These are phyloP conservation scores for Sisyra nigra DNA, from an alignment of 2,888 invertebrate genomes.

Conservation along the genomic window DNA sequence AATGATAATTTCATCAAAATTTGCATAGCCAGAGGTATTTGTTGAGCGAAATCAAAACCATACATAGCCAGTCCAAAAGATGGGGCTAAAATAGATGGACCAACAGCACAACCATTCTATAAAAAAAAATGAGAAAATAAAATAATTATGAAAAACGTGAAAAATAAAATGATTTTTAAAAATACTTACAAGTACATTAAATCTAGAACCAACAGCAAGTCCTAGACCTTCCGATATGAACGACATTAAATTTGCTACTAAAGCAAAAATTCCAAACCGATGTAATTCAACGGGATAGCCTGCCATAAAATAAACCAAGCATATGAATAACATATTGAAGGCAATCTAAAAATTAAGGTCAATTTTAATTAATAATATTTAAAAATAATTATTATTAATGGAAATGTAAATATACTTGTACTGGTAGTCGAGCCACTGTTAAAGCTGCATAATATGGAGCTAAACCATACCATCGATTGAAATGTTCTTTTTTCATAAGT, in stretches of 20 bases:
- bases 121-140: conserved; percentile 15
- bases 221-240: conserved; percentile 66
- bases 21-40: conserved; percentile 42
- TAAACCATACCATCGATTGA: conserved; percentile 51
- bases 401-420: conserved; percentile 23
- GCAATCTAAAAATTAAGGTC: conserved; percentile 27
- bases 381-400: not conserved
- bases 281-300: conserved; percentile 48
- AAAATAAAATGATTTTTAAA: not conserved
- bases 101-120: conserved; percentile 52
- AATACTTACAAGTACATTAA: conserved; percentile 39
- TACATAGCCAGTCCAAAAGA: conserved; percentile 50
- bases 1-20: conserved; percentile 47
- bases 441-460: conserved; percentile 47
- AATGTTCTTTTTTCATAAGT: conserved; percentile 49
- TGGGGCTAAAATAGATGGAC: conserved; percentile 45
- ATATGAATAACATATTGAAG: conserved; percentile 40
- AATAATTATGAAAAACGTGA: too few relatives aligned
- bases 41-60: conserved; percentile 51
- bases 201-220: conserved; percentile 54
- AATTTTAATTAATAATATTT: not conserved
- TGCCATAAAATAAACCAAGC: conserved; percentile 44
- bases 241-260: conserved; percentile 50
- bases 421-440: conserved; percentile 42
- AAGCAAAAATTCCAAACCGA: conserved; percentile 49